These are phyloP conservation scores for Parasteatoda tepidariorum DNA, from an alignment of 1,140 invertebrate species.

Conservation along the genomic window DNA sequence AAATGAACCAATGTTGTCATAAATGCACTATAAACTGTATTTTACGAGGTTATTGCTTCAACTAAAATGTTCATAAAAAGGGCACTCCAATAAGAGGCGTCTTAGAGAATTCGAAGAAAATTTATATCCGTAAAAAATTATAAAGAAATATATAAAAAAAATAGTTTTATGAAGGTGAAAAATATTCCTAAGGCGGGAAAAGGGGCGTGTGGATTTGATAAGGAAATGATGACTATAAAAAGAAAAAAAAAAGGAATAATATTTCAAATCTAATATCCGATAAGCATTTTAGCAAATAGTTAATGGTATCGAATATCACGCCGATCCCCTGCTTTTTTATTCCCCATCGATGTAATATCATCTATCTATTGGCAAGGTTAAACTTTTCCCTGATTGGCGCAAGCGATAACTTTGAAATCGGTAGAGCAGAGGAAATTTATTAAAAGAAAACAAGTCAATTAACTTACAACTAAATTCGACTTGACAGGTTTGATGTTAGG, in stretches of 20 bases:
- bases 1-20: too few species aligned
- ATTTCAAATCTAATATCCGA: not conserved
- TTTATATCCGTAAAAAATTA: too few species aligned
- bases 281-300: not conserved
- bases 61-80: too few species aligned
- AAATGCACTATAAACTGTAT: too few species aligned
- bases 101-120: too few species aligned
- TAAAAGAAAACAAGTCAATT: constrained; percentile 56
- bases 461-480: constrained; percentile 31
- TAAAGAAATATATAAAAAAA: too few species aligned
- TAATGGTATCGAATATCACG: not conserved
- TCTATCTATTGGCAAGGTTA: not conserved
- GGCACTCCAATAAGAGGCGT: too few species aligned
- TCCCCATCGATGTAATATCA: not conserved
- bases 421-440: constrained; percentile 26
- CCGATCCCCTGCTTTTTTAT: not conserved
- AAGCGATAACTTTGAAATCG: constrained; percentile 17
- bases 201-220: not conserved
- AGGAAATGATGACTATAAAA: not conserved
- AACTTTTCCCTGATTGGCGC: not conserved
- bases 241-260: not conserved
- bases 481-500: constrained; percentile 22
- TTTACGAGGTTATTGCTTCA: too few species aligned
- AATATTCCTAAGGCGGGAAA: not conserved
- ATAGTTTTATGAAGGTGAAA: not conserved